Evolutionary conservation across 2,113 vertebrate species (phyloP).

Genomic region (Cairina moschata): DNA sequence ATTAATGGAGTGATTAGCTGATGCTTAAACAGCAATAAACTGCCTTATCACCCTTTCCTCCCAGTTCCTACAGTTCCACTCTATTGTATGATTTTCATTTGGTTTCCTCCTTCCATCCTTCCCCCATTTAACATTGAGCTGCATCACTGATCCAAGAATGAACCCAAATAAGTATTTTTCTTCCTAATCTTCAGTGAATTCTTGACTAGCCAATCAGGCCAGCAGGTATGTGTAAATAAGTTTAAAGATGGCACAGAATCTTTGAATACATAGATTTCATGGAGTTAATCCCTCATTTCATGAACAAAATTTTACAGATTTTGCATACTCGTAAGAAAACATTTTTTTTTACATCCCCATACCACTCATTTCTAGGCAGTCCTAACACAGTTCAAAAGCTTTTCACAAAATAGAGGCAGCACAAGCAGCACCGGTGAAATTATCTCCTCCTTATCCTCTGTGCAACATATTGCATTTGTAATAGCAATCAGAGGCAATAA

Average conservation of each 20-base stretch:
- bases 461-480: not conserved
- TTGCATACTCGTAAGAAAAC: not conserved
- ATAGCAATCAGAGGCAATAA: not conserved
- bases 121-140: not conserved
- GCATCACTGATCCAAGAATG: not conserved
- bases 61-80: not conserved
- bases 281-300: not conserved
- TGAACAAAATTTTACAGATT: not conserved
- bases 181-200: not conserved
- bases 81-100: not conserved
- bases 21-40: constrained; percentile 16
- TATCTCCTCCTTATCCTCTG: not conserved
- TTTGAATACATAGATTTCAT: not conserved
- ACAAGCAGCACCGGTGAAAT: not conserved
- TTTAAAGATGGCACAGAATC: not conserved
- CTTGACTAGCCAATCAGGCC: not conserved
- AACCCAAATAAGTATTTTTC: not conserved
- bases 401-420: not conserved
- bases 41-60: not conserved
- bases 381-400: not conserved
- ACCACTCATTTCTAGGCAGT: not conserved
- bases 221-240: not conserved
- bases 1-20: constrained; percentile 33
- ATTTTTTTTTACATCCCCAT: not conserved
- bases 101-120: not conserved